Conservation (phyloP, 2,888 invertebrate genomes). For the Pachliopta kotzebuea region DNA sequence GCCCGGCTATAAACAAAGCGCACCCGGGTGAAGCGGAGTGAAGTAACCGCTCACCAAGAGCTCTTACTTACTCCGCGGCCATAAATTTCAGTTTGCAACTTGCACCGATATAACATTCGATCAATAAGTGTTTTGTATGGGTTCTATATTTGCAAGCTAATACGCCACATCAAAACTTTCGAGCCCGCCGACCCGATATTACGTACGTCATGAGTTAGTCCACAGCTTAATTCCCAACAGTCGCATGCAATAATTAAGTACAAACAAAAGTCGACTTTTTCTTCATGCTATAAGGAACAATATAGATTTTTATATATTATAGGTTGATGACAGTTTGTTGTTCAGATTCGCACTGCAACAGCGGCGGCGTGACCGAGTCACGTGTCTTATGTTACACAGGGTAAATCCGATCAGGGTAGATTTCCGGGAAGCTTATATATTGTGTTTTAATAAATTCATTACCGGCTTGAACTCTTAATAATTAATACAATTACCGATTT, state of each 20-base stretch:
- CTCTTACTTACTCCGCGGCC: conserved; percentile 61
- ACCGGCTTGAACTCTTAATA: conserved; percentile 28
- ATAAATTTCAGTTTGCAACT: conserved; percentile 79
- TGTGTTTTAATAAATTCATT: conserved; percentile 38
- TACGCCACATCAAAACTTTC: conserved; percentile 72
- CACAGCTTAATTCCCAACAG: not conserved
- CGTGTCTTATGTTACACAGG: conserved; percentile 57
- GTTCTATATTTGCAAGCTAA: conserved; percentile 78
- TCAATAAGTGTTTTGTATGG: conserved; percentile 79
- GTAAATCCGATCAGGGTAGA: conserved; percentile 54
- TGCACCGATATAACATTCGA: conserved; percentile 73
- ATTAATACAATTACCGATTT: not conserved
- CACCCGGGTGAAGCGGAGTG: conserved; percentile 49
- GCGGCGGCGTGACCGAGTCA: conserved; percentile 49
- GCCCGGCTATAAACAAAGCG: conserved; percentile 74
- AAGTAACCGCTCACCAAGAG: conserved; percentile 63
- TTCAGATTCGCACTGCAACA: conserved; percentile 42
- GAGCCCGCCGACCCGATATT: conserved; percentile 61
- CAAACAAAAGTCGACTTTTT: conserved; percentile 16
- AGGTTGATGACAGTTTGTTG: conserved; percentile 33
- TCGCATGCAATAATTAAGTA: conserved; percentile 1
- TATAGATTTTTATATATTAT: not conserved
- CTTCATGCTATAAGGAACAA: conserved; percentile 9
- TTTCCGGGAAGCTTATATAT: conserved; percentile 43
- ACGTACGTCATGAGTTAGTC: conserved; percentile 51